Conservation (phyloP, 2,797 vertebrate genomes). For the Acanthiza pusilla region DNA sequence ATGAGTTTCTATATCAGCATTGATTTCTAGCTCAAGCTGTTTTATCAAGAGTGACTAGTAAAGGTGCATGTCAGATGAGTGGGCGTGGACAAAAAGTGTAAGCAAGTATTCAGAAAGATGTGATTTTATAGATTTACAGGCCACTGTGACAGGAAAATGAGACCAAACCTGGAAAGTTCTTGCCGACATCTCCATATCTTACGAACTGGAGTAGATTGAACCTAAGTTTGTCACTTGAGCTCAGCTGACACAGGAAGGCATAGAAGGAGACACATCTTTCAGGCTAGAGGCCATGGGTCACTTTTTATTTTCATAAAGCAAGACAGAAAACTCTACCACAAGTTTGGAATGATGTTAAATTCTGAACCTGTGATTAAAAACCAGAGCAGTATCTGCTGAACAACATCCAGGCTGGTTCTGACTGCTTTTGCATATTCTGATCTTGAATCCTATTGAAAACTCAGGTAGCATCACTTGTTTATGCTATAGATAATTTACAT, state of each 20-base stretch:
- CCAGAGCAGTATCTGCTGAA: not conserved
- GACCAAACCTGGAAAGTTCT: not conserved
- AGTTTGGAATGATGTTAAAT: not conserved
- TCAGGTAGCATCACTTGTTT: not conserved
- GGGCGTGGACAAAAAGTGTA: not conserved
- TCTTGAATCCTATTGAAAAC: slow-evolving; percentile 18
- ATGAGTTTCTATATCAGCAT: not conserved
- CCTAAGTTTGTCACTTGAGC: fast-evolving
- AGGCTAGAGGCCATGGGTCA: not conserved
- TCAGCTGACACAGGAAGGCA: not conserved
- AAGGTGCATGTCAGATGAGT: not conserved
- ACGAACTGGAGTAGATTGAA: not conserved
- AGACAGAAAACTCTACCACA: not conserved
- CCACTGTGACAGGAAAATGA: not conserved
- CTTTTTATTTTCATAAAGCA: not conserved
- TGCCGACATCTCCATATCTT: not conserved
- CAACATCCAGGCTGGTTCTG: not conserved
- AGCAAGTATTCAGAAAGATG: not conserved
- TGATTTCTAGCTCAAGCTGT: not conserved
- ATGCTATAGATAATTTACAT: slow-evolving; percentile 27
- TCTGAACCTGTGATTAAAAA: not conserved
- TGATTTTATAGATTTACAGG: not conserved
- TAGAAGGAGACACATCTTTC: not conserved
- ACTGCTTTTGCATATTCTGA: slow-evolving; percentile 20
- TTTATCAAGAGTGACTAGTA: not conserved